Evolutionary conservation across 2,797 vertebrate species (phyloP).

Genomic region (Heterohyrax brucei): DNA sequence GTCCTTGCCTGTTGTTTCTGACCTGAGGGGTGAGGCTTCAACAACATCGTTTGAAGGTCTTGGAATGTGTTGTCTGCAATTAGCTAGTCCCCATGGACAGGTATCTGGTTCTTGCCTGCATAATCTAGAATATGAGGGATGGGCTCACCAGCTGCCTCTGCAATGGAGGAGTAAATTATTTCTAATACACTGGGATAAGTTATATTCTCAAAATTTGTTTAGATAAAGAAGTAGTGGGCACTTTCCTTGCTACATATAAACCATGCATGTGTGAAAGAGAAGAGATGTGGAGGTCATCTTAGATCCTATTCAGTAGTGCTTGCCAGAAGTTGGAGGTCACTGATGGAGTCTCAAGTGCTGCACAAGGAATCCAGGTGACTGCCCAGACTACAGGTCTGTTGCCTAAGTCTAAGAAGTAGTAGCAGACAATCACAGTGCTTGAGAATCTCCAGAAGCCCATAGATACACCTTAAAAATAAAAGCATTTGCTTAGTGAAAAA

Average conservation of each 20-base stretch:
- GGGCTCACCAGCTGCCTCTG: neutral
- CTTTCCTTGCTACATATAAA: neutral
- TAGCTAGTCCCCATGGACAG: neutral
- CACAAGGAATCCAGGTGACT: neutral
- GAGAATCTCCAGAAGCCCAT: conserved; percentile 18
- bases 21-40: neutral
- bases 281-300: neutral
- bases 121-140: conserved; percentile 3
- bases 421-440: neutral
- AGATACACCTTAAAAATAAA: conserved; percentile 29
- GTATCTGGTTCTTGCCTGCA: neutral
- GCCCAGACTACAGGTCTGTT: neutral
- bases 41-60: neutral
- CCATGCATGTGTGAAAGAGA: neutral
- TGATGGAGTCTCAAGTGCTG: neutral
- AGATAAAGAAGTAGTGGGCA: conserved; percentile 2
- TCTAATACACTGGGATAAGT: conserved; percentile 22
- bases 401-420: neutral
- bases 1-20: neutral
- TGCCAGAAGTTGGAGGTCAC: neutral
- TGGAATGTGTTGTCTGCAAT: neutral
- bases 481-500: neutral
- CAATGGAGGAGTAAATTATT: neutral
- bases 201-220: conserved; percentile 37
- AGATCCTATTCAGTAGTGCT: neutral